Evolutionary conservation across 2,113 vertebrate genomes (phyloP), one percentile per base, ranked within the genome.

Genomic region (Neoarius graeffei): DNA sequence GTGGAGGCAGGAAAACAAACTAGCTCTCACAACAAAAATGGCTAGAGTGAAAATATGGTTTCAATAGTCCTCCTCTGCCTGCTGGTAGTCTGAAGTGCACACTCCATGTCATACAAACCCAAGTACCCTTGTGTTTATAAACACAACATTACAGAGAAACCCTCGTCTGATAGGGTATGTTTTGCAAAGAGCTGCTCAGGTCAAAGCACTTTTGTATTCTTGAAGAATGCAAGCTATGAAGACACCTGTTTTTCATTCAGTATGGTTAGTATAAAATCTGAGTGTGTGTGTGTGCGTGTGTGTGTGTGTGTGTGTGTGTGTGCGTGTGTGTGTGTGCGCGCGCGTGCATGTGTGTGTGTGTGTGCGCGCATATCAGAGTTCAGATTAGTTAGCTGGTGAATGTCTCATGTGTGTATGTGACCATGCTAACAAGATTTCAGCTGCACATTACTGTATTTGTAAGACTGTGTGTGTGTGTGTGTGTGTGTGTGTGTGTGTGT

Each of bases 161-260:
- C 91, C 91, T 89, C 91, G 92, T 94, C 93, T 94, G 92, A 93
- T 93, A 93, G 90, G 87, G 89, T 88, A 90, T 88, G 89, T 93
- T 94, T 88, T 88, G 90, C 90, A 94, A 92, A 57, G 86, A 94
- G 93, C 89, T 93, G 91, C 91, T 94, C 93, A 95, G 95, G 94
- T 95, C 94, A 95, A 95, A 94, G 92, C 92, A 92, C 92, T 94
- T 94, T 94, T 95, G 92, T 93, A 94, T 93, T 94, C 89, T 92
- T 79, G 88, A 94, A 94, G 92, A 95, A 95, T 94, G 90, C 81
- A 90, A 95, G 92, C 93, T 95, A 95, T 95, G 94, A 91, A 91
- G 93, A 94, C 95, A 96, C 95, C 95, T 96, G 95, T 95, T 95
- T 96, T 94, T 92, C 94, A 96, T 96, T 95, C 91, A 81, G 88